Base-by-base conservation (phyloP, 2,888 invertebrate species). In the Acrobeloides nanus region DNA sequence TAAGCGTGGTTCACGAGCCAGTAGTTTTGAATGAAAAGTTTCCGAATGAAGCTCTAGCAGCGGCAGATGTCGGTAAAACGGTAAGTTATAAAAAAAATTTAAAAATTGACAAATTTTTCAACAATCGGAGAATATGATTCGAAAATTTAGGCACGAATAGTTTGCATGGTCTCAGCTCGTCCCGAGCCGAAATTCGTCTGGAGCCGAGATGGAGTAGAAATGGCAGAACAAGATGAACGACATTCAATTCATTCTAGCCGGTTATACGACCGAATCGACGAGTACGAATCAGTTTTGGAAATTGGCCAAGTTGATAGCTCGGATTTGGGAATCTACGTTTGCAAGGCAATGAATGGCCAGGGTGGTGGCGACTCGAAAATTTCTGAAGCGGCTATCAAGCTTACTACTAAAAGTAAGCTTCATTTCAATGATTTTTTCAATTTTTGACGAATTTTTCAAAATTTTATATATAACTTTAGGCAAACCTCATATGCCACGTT, bases 301-400 rank as follows among this genome's bases (percentile, higher is more conserved):
- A 85, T 90, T 60, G 81, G 81, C 66, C 83, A 85, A 62, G 82
- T 87, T 0, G 81, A 81, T 2, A 81, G 86, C 8, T 79, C 79
- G 1, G 89, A 90, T 75, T 83, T 84, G 76, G 90, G 89, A 41
- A 82, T 83, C 66, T 92, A 90, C 76, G 82, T 83, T 23, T 90
- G 89, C 71, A 79, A 82, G 52, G 81, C 89, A 38, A 81, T 82
- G 58, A 92, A 92, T 74, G 81, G 81, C 24, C 84, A 88, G 24
- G 88, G 87, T 4, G 61, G 23, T 46, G 45, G 6, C 27, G 54
- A 48, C 3, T 20, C 20, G 20, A 39, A 53, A 3, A 58, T 59
- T 10, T 55, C 60, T 0, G 53, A 62, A 34, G 51, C 58, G 12
- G 38, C 55, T 7, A 64, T 72, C 37, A 55, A 55, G 5, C 48